Conservation (phyloP, 2,888 invertebrate genomes). For the Drosophila nr. medialis region DNA sequence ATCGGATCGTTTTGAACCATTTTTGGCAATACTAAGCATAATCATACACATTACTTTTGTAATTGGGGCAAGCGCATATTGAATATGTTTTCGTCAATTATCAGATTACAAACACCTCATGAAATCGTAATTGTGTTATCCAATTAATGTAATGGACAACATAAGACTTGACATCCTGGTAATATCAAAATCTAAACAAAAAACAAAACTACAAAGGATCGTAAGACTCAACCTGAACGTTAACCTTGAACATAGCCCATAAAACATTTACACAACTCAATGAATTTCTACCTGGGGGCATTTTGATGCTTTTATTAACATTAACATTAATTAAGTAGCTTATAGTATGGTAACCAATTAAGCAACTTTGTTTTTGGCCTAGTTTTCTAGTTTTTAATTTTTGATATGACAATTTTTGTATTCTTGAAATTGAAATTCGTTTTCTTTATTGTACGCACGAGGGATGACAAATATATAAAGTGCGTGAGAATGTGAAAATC, state of each 20-base stretch:
- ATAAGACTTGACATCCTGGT: constrained; percentile 18
- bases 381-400: constrained; percentile 37
- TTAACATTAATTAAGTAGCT: constrained; percentile 35
- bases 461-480: constrained; percentile 19
- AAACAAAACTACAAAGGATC: constrained; percentile 4
- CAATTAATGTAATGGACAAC: constrained; percentile 13
- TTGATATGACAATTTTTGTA: constrained; percentile 42
- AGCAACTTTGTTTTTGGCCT: constrained; percentile 31
- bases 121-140: constrained; percentile 1
- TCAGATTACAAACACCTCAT: constrained; percentile 6
- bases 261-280: constrained; percentile 16
- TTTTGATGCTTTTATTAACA: constrained; percentile 42
- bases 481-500: constrained; percentile 15
- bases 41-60: constrained; percentile 18
- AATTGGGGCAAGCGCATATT: constrained; percentile 22
- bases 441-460: constrained; percentile 12
- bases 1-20: background rate
- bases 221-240: background rate
- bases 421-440: constrained; percentile 9
- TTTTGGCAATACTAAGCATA: constrained; percentile 37
- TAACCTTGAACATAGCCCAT: constrained; percentile 2
- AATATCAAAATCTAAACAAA: constrained; percentile 23
- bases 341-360: constrained; percentile 22
- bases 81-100: constrained; percentile 14
- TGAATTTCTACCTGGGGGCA: constrained; percentile 32